phyloP scores from a whole-genome alignment of 2,888 invertebrate genomes.

The Dermolepida albohirtum region DNA sequence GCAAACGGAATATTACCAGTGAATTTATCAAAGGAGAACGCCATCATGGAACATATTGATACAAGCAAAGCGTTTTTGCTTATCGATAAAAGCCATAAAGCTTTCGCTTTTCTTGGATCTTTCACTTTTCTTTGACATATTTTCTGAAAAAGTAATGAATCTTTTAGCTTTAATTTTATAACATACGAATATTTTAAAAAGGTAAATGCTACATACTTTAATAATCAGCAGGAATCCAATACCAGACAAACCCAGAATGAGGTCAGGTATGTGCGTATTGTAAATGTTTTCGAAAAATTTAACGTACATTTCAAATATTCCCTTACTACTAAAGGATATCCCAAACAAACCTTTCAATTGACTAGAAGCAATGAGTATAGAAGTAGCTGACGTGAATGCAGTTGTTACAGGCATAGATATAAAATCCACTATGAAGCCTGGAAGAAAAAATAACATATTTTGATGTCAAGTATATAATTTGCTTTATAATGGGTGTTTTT shows the following conservation, averaged over 20 bases:
- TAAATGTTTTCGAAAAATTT: constrained; percentile 66
- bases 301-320: constrained; percentile 72
- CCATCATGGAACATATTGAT: constrained; percentile 72
- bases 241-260: constrained; percentile 74
- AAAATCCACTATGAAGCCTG: constrained; percentile 87
- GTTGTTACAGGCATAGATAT: constrained; percentile 86
- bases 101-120: constrained; percentile 66
- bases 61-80: constrained; percentile 85
- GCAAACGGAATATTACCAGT: constrained; percentile 72
- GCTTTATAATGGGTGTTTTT: no score
- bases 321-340: constrained; percentile 74
- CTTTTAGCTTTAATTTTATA: no score
- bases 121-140: constrained; percentile 70
- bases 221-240: constrained; percentile 75
- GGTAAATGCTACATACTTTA: constrained; percentile 72
- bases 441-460: constrained; percentile 43
- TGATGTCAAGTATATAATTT: no score
- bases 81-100: constrained; percentile 80
- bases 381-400: constrained; percentile 87
- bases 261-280: constrained; percentile 72
- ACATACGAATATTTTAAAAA: neutral
- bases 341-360: constrained; percentile 83
- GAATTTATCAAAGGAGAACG: constrained; percentile 54
- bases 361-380: constrained; percentile 79
- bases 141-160: constrained; percentile 66